These are phyloP conservation scores for Venustaconcha ellipsiformis DNA, from an alignment of 1,140 invertebrate species.

Conservation along the genomic window DNA sequence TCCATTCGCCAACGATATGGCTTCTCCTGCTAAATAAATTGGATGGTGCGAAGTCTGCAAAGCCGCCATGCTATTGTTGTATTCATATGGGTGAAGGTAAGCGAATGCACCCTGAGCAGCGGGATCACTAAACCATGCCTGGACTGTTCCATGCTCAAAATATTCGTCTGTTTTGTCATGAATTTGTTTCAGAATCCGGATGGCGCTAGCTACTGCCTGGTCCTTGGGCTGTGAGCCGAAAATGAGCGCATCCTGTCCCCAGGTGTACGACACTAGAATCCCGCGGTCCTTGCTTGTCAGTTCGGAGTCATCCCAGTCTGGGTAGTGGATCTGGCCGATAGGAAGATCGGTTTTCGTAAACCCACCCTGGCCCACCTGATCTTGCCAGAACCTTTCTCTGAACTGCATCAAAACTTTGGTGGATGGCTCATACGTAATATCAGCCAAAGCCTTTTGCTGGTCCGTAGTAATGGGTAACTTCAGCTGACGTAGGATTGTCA, in stretches of 20 bases:
- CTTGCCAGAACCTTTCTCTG: slow-evolving; percentile 37
- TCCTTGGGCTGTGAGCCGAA: no score
- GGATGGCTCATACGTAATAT: slow-evolving; percentile 20
- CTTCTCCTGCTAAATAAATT: slow-evolving; percentile 16
- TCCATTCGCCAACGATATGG: slow-evolving; percentile 16
- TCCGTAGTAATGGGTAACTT: slow-evolving; percentile 5
- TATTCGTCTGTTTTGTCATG: not conserved
- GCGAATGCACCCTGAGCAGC: slow-evolving; percentile 2
- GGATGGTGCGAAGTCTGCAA: not conserved
- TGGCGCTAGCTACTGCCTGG: no score
- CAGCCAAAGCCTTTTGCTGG: slow-evolving; percentile 19
- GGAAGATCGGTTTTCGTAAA: slow-evolving; percentile 28
- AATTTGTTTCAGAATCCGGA: no score
- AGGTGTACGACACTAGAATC: slow-evolving; percentile 14
- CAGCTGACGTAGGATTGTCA: slow-evolving; percentile 30
- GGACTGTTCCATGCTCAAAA: slow-evolving; percentile 7
- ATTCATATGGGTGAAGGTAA: slow-evolving; percentile 4
- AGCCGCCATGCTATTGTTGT: not conserved
- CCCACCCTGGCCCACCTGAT: slow-evolving; percentile 30
- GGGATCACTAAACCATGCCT: slow-evolving; percentile 10
- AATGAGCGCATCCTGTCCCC: slow-evolving; percentile 7
- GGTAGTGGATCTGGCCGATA: slow-evolving; percentile 35
- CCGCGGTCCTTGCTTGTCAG: slow-evolving; percentile 1
- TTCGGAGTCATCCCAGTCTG: slow-evolving; percentile 6
- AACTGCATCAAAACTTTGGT: slow-evolving; percentile 38